These are phyloP conservation scores for Diorhabda sublineata DNA, from an alignment of 1,140 invertebrate genomes.

Conservation along the genomic window DNA sequence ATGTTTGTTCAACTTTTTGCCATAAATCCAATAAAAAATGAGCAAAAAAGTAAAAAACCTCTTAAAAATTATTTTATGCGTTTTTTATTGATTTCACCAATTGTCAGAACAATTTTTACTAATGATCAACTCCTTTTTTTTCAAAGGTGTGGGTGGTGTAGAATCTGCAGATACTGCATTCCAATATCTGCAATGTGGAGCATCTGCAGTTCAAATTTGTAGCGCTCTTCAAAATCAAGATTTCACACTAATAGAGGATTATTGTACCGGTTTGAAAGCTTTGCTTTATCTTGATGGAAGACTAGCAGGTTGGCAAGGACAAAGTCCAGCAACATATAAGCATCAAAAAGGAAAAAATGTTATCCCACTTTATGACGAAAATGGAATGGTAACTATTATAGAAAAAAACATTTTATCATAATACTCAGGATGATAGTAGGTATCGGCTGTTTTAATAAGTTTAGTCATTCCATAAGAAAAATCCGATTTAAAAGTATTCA, in stretches of 20 bases:
- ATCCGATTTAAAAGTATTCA: neutral
- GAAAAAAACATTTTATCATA: neutral
- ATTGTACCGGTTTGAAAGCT: slow-evolving; percentile 84
- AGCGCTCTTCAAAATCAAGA: slow-evolving; percentile 98
- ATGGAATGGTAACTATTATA: slow-evolving; percentile 57
- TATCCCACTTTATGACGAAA: slow-evolving; percentile 56
- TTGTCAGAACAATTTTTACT: too few relatives aligned
- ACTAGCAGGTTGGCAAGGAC: slow-evolving; percentile 81
- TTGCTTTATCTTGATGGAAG: slow-evolving; percentile 76
- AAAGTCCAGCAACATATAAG: slow-evolving; percentile 82
- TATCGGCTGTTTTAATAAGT: neutral
- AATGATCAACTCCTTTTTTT: neutral
- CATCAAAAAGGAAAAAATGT: slow-evolving; percentile 93
- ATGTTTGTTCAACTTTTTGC: too few relatives aligned
- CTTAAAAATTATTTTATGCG: too few relatives aligned
- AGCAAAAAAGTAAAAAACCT: too few relatives aligned
- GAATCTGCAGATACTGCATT: slow-evolving; percentile 92
- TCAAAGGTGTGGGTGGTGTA: slow-evolving; percentile 79
- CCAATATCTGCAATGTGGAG: slow-evolving; percentile 90
- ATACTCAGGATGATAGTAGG: neutral
- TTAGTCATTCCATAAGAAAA: neutral
- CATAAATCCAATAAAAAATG: too few relatives aligned
- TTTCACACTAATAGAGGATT: slow-evolving; percentile 93
- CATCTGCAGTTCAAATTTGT: slow-evolving; percentile 87
- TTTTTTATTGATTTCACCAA: too few relatives aligned